Evolutionary conservation across 2,797 vertebrate species (phyloP).

Genomic region (Gallinago nigripennis): DNA sequence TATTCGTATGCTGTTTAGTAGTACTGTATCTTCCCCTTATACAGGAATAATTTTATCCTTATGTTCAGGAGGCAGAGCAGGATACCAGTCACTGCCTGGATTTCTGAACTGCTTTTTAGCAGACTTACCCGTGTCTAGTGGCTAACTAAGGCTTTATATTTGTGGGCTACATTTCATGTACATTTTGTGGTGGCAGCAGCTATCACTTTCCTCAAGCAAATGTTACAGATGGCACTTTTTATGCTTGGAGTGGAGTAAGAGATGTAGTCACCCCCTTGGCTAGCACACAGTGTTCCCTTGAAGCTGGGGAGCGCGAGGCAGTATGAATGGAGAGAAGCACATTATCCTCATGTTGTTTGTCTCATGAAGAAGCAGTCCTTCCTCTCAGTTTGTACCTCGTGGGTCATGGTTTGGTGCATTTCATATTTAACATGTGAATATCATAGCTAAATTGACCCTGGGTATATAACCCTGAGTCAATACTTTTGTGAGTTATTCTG

Average conservation of each 20-base stretch:
- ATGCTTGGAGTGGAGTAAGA: constrained; percentile 43
- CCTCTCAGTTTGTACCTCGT: not conserved
- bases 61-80: not conserved
- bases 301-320: not conserved
- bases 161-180: not conserved
- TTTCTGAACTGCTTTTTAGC: not conserved
- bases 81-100: not conserved
- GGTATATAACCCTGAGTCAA: not conserved
- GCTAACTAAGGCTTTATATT: not conserved
- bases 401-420: not conserved
- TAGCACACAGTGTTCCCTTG: constrained; percentile 32
- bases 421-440: not conserved
- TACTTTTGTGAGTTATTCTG: not conserved
- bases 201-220: not conserved
- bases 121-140: not conserved
- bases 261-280: constrained; percentile 52
- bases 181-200: constrained; percentile 20
- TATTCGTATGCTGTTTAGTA: not conserved
- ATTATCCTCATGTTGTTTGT: not conserved
- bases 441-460: not conserved
- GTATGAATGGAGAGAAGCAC: not conserved
- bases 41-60: not conserved
- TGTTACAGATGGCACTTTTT: constrained; percentile 43
- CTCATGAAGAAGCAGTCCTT: not conserved
- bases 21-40: not conserved